Base-by-base conservation (phyloP, 2,888 invertebrate species). In the Drosophila kokeensis region DNA sequence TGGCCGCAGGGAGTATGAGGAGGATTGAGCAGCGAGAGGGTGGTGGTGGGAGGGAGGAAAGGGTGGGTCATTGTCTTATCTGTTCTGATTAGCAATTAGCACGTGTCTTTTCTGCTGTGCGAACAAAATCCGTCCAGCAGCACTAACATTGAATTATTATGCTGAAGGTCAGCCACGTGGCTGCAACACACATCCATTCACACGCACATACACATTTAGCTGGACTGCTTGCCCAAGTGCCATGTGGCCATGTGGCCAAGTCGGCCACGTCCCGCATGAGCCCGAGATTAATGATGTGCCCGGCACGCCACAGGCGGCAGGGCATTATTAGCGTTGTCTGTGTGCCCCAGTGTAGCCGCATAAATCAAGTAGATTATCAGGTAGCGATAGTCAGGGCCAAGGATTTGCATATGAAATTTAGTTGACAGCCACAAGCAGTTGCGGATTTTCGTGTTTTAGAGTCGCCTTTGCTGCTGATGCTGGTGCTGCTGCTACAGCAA, bases 381-480 rank as follows among this genome's bases (percentile, higher is more conserved):
- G 89, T 89, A 89, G 82, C 71, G 84, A 87, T 87, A 89, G 85
- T 83, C 87, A 72, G 82, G 58, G 54, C 54, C 65, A 80, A 80
- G 86, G 89, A 89, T 89, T 85, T 85, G 89, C 85, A 85, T 85
- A 87, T 89, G 87, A 89, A 89, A 85, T 85, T 87, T 87, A 85
- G 83, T 82, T 83, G 83, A 83, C 86, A 87, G 71, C 78, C 70
- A 80, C 83, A 81, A 81, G 83, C 83, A 84, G 82, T 76, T 76
- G 58, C 40, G 69, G 60, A 76, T 72, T 72, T 68, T 66, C 50
- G 53, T 61, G 60, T 61, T 74, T 72, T 62, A 72, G 38, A 32
- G 60, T 36, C 24, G 34, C 48, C 36, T 32, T 60, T 61, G 55
- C 32, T 21, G 48, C 62, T 40, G 24, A 8, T 34, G 13, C 32